phyloP scores from a whole-genome alignment of 2,888 invertebrate species.

The Sphaerophoria taeniata region DNA sequence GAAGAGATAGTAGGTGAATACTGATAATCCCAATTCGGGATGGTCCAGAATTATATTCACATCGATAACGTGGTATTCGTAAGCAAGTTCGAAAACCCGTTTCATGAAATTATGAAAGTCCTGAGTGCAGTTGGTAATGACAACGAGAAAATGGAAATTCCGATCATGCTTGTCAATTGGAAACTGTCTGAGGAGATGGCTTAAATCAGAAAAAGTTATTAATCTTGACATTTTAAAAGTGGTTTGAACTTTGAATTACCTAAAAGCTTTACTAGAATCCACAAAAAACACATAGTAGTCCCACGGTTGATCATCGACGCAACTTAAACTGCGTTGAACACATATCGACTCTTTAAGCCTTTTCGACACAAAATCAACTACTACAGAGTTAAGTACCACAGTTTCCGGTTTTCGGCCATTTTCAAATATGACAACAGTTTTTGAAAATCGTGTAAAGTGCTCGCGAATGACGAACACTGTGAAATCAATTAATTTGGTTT shows the following conservation, averaged over 20 bases:
- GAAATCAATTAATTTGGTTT: background rate
- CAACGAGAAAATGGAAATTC: slow-evolving; percentile 77
- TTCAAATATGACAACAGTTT: slow-evolving; percentile 33
- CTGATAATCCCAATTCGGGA: slow-evolving; percentile 48
- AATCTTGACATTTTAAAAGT: background rate
- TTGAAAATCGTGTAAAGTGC: slow-evolving; percentile 1
- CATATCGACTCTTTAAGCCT: slow-evolving; percentile 70
- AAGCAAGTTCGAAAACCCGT: slow-evolving; percentile 76
- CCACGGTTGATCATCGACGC: slow-evolving; percentile 68
- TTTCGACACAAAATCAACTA: slow-evolving; percentile 75
- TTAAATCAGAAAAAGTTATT: slow-evolving; percentile 34
- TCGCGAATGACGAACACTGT: slow-evolving; percentile 15
- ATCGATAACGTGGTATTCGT: slow-evolving; percentile 76
- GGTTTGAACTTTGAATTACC: slow-evolving; percentile 61
- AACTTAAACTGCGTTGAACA: slow-evolving; percentile 74
- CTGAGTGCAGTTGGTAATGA: slow-evolving; percentile 71
- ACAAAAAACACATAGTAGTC: slow-evolving; percentile 78
- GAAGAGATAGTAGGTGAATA: slow-evolving; percentile 72
- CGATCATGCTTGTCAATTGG: slow-evolving; percentile 75
- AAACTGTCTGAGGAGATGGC: slow-evolving; percentile 71
- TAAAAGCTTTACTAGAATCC: slow-evolving; percentile 76
- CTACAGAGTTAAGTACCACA: slow-evolving; percentile 20
- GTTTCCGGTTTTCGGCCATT: background rate
- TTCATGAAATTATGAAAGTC: slow-evolving; percentile 38
- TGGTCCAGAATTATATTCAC: slow-evolving; percentile 76